phyloP scores from a whole-genome alignment of 2,113 vertebrate species.

The Kryptolebias marmoratus region DNA sequence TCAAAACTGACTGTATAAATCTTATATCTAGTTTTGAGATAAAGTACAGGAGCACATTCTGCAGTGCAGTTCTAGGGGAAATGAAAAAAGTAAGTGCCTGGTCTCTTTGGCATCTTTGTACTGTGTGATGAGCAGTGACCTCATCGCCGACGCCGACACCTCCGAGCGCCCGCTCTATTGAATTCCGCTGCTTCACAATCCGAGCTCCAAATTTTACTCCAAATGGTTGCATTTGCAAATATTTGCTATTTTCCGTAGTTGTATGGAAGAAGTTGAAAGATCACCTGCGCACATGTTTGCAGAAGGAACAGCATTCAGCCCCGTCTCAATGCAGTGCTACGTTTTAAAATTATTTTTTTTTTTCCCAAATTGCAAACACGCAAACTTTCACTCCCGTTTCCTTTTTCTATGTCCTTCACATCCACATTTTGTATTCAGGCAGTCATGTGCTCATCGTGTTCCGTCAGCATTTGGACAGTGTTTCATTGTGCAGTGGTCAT shows the following conservation, averaged over 20 bases:
- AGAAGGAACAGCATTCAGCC: constrained; percentile 40
- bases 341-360: background rate
- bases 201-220: constrained; percentile 35
- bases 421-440: constrained; percentile 64
- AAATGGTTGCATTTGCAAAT: constrained; percentile 47
- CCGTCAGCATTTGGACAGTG: constrained; percentile 64
- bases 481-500: constrained; percentile 72
- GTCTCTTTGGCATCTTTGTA: constrained; percentile 27
- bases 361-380: constrained; percentile 30
- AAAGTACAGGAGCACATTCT: background rate
- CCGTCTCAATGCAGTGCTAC: constrained; percentile 30
- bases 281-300: constrained; percentile 42
- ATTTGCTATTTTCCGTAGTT: constrained; percentile 48
- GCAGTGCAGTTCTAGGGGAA: background rate
- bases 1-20: background rate
- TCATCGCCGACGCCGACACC: constrained; percentile 33
- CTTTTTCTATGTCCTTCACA: constrained; percentile 53
- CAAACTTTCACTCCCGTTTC: constrained; percentile 20
- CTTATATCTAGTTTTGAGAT: background rate
- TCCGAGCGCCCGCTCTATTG: constrained; percentile 44
- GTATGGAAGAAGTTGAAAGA: constrained; percentile 57
- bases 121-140: constrained; percentile 42
- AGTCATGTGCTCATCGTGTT: constrained; percentile 63
- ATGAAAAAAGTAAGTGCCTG: constrained; percentile 8
- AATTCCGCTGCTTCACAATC: constrained; percentile 47